These are phyloP conservation scores for Gnathonemus echidnorhynchus DNA, from an alignment of 2,113 vertebrate genomes.

Conservation along the genomic window DNA sequence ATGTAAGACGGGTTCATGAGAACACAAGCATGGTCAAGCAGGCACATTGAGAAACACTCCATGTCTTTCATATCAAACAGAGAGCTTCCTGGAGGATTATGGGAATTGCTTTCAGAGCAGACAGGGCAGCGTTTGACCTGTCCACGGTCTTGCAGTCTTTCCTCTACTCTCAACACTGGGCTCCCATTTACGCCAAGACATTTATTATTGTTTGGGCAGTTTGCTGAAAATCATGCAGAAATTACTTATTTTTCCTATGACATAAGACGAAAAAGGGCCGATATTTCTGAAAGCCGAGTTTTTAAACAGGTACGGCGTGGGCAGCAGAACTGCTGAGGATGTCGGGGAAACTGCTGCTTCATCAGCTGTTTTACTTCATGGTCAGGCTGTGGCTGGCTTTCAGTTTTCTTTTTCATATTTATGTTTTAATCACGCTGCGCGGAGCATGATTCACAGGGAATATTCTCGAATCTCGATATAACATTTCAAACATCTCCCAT, in stretches of 20 bases:
- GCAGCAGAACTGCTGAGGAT: background rate
- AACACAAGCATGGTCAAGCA: background rate
- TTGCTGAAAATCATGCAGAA: background rate
- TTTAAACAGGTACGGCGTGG: slow-evolving; percentile 7
- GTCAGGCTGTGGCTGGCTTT: background rate
- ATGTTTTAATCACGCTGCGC: background rate
- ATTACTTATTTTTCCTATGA: background rate
- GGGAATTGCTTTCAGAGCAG: background rate
- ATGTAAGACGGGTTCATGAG: background rate
- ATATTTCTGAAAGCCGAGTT: background rate
- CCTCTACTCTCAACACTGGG: background rate
- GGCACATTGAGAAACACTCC: background rate
- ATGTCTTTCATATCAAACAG: background rate
- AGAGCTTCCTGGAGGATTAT: background rate
- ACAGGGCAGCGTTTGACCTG: background rate
- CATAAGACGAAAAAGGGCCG: background rate
- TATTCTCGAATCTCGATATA: background rate
- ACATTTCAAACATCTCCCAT: background rate
- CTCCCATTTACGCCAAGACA: background rate
- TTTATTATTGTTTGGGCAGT: slow-evolving; percentile 1
- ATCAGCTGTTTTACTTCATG: background rate
- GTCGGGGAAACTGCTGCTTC: background rate
- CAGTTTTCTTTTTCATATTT: background rate
- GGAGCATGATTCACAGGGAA: background rate
- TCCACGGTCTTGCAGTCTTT: background rate